Evolutionary conservation across 1,140 invertebrate species (phyloP).

Genomic region (Microvelia longipes): DNA sequence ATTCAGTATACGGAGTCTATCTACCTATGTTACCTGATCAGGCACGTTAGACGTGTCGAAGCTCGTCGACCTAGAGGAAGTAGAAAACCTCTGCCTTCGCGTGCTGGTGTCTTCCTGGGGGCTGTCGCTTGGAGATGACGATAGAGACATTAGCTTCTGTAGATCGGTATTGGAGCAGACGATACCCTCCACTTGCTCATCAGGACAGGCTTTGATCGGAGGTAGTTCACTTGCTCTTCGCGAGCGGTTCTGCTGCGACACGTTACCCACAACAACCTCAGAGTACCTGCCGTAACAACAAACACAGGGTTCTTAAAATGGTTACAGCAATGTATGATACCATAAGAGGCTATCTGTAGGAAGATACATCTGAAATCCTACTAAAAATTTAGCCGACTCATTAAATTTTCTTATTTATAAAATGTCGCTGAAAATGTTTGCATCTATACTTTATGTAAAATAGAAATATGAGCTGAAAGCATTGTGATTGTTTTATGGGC

Average conservation of each 20-base stretch:
- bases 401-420: too few species aligned
- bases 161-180: constrained; percentile 65
- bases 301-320: too few species aligned
- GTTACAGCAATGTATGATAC: too few species aligned
- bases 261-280: constrained; percentile 4
- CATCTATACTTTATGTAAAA: too few species aligned
- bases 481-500: too few species aligned
- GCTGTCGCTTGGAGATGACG: constrained; percentile 39
- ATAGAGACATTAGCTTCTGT: constrained; percentile 57
- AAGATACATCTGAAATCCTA: too few species aligned
- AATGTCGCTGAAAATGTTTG: too few species aligned
- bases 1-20: too few species aligned
- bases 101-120: constrained; percentile 46
- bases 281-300: background rate
- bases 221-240: constrained; percentile 21
- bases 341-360: too few species aligned
- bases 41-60: constrained; percentile 21
- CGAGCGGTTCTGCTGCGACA: background rate
- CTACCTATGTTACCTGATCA: constrained; percentile 2
- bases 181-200: constrained; percentile 33
- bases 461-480: too few species aligned
- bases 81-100: constrained; percentile 15
- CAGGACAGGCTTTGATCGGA: background rate
- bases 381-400: too few species aligned
- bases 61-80: constrained; percentile 22